Evolutionary conservation across 2,888 invertebrate species (phyloP), one percentile per base, ranked within the genome.

Genomic region (Leuctra nigra): DNA sequence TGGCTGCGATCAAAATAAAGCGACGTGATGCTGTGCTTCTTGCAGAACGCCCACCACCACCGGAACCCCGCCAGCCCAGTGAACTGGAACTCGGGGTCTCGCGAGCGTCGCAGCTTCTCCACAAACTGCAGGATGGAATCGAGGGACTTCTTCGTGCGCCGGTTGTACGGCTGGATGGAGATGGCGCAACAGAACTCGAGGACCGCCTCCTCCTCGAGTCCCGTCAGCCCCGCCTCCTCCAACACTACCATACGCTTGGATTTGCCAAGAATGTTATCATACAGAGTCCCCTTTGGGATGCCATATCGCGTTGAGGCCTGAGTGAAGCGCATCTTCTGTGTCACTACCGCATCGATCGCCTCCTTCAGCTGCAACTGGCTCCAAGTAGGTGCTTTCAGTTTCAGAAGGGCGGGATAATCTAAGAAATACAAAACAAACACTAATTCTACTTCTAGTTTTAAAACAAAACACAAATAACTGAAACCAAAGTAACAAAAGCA

Each of bases 21-120:
- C 54, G 86, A 86, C 1, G 84, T 84, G 61, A 87, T 83, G 56
- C 83, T 83, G 72, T 87, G 83, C 67, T 86, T 86, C 71, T 86
- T 86, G 72, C 86, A 86, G 66, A 87, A 87, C 0, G 86, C 86
- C 87, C 87, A 87, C 87, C 87, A 87, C 87, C 87, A 87, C 13
- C 85, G 73, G 66, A 83, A 87, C 1, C 86, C 86, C 20, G 81
- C 80, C n/a, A 84, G 73, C n/a, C 84, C 83, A 56, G 79, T 77
- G 66, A 86, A 85, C 60, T 77, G 71, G 67, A 86, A 86, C 61
- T 75, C 76, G 2, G 85, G 83, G 58, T 84, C 82, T 60, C 82
- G 74, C 35, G 71, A 66, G 41, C 77, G 74, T 64, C 78, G 74
- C 57, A 87, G 68, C 63, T 79, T 81, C 66, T 83, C 82, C n/a